A percentile compares a stretch with the other conserved stretches of the same genome.
Conservation (phyloP, 1,140 invertebrate species). For the Ylistrum balloti region DNA sequence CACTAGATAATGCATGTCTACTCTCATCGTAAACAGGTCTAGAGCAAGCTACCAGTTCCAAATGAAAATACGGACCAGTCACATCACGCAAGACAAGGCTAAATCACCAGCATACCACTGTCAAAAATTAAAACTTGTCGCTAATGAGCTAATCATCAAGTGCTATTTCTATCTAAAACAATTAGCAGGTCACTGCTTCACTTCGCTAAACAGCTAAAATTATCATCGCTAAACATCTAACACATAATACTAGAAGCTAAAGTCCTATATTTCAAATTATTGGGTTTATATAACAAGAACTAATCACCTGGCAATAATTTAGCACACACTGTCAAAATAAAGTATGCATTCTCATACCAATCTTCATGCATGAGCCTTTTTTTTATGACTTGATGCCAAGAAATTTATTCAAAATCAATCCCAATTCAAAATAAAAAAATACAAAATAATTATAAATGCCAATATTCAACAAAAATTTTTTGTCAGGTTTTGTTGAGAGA, state of each 20-base stretch:
- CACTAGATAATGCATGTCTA: slow-evolving; percentile 1
- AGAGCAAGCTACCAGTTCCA: not conserved
- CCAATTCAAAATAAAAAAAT: too few relatives aligned
- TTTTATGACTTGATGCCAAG: not conserved
- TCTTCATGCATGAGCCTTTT: not conserved
- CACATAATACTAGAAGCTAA: not conserved
- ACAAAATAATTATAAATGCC: too few relatives aligned
- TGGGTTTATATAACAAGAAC: slow-evolving; percentile 5
- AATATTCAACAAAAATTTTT: too few relatives aligned
- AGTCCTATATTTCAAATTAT: not conserved
- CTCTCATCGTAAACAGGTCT: not conserved
- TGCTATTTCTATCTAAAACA: slow-evolving; percentile 6
- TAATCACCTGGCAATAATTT: slow-evolving; percentile 8
- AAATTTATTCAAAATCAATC: not conserved
- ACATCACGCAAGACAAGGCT: not conserved
- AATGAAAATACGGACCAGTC: slow-evolving; percentile 8
- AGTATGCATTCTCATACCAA: not conserved
- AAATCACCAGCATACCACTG: slow-evolving; percentile 13
- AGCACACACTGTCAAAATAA: not conserved
- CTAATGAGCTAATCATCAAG: slow-evolving; percentile 9
- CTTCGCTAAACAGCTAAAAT: slow-evolving; percentile 7
- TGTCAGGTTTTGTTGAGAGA: too few relatives aligned
- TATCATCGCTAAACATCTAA: not conserved
- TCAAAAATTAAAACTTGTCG: not conserved
- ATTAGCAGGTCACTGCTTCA: not conserved